Conservation (phyloP, 2,113 vertebrate genomes). For the Petaurus breviceps region DNA sequence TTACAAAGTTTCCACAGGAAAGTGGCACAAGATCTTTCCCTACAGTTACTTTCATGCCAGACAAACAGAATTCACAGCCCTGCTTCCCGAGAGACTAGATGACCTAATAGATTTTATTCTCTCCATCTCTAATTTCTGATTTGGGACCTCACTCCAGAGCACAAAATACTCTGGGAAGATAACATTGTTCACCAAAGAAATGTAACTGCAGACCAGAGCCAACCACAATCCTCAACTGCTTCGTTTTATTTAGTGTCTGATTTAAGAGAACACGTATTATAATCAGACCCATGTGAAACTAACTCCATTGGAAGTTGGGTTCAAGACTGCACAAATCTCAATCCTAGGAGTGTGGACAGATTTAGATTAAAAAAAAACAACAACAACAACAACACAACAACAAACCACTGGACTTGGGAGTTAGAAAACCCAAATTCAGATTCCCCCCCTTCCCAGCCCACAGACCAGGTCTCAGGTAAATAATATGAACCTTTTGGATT, state of each 20-base stretch:
- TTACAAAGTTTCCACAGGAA: constrained; percentile 1
- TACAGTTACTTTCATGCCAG: constrained; percentile 46
- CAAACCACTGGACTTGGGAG: not conserved
- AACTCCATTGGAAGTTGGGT: not conserved
- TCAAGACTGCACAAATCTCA: not conserved
- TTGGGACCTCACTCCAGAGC: constrained; percentile 46
- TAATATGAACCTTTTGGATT: not conserved
- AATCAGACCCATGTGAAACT: not conserved
- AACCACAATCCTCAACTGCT: not conserved
- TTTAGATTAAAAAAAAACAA: not conserved
- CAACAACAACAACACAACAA: too few species aligned
- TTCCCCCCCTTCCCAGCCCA: too few species aligned
- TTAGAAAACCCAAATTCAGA: not conserved
- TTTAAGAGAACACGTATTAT: not conserved
- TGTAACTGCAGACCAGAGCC: not conserved
- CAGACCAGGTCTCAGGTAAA: not conserved
- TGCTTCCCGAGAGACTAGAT: constrained; percentile 25
- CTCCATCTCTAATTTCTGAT: constrained; percentile 63
- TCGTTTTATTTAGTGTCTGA: not conserved
- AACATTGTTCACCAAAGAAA: not conserved
- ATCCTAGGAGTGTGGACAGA: not conserved
- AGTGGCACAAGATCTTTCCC: constrained; percentile 25
- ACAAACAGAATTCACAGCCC: constrained; percentile 7
- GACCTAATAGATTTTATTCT: constrained; percentile 22
- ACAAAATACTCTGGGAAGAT: constrained; percentile 27